These are phyloP conservation scores for Heterodera schachtii DNA, from an alignment of 1,140 invertebrate species.

Conservation along the genomic window DNA sequence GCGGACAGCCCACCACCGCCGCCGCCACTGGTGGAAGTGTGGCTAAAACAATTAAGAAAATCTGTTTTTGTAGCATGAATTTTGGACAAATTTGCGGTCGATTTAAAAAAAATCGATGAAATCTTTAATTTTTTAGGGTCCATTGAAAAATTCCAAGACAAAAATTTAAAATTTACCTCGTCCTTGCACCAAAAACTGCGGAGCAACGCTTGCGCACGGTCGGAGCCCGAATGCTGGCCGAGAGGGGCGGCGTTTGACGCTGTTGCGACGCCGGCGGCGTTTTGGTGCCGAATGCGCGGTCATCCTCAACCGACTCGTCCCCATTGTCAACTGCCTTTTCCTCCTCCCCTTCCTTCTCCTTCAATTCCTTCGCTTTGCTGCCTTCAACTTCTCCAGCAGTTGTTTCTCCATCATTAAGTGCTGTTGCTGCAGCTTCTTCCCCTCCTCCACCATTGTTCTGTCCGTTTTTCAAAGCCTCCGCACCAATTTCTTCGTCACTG, in stretches of 20 bases:
- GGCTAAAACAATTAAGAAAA: background rate
- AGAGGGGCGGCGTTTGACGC: background rate
- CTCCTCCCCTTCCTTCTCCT: background rate
- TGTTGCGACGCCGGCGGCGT: background rate
- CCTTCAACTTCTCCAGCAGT: background rate
- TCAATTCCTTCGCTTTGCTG: too few relatives aligned
- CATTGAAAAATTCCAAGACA: too few relatives aligned
- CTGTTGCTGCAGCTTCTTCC: background rate
- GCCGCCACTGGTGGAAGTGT: too few relatives aligned
- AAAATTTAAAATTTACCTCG: background rate
- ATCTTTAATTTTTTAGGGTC: too few relatives aligned
- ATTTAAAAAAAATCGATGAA: too few relatives aligned
- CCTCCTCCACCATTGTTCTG: background rate
- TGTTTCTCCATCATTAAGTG: background rate
- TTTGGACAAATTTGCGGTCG: too few relatives aligned
- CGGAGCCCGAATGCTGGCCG: background rate
- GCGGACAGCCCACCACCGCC: conserved; percentile 6
- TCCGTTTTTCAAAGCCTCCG: background rate
- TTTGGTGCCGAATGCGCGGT: background rate
- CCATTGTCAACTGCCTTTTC: background rate
- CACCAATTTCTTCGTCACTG: background rate
- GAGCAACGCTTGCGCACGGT: conserved; percentile 5
- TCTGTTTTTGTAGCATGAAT: too few relatives aligned
- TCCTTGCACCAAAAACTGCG: background rate
- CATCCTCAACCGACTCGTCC: background rate